Percentiles rank a stretch among this genome's conserved stretches.
Conservation (phyloP, 2,888 invertebrate genomes). For the Deilephila elpenor region DNA sequence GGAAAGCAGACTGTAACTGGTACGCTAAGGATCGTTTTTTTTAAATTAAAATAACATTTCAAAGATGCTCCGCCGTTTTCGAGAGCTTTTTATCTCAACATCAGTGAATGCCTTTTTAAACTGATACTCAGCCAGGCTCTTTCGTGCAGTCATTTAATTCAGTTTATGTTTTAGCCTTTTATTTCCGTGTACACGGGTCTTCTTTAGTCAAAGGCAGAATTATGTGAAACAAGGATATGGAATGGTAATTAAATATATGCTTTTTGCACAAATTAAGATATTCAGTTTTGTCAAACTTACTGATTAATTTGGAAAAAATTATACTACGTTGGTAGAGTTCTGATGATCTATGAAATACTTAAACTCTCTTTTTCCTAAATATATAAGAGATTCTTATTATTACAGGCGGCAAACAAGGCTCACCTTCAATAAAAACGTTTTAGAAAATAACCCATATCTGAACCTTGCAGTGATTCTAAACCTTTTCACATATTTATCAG, state of each 20-base stretch:
- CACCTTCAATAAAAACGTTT: too few relatives aligned
- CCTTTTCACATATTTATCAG: too few relatives aligned
- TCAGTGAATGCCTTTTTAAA: slow-evolving; percentile 24
- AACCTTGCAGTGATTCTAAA: too few relatives aligned
- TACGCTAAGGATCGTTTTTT: not conserved
- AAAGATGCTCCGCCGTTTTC: slow-evolving; percentile 19
- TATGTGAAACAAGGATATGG: not conserved
- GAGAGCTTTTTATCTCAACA: slow-evolving; percentile 19
- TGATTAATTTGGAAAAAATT: too few relatives aligned
- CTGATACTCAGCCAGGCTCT: slow-evolving; percentile 11
- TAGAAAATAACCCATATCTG: too few relatives aligned
- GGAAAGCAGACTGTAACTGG: not conserved
- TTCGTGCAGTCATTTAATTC: slow-evolving; percentile 18
- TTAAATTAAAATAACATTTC: slow-evolving; percentile 23
- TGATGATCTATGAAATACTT: too few relatives aligned
- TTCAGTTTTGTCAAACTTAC: too few relatives aligned
- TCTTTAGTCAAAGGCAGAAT: not conserved
- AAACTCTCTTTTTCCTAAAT: too few relatives aligned
- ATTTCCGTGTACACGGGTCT: not conserved
- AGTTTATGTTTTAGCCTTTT: slow-evolving; percentile 7
- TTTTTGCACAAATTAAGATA: too few relatives aligned
- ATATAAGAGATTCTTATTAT: too few relatives aligned
- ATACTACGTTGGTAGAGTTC: too few relatives aligned
- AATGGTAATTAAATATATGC: not conserved
- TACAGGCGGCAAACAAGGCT: too few relatives aligned